Conservation (phyloP, 1,140 invertebrate species). For the Cyphomyrmex costatus region DNA sequence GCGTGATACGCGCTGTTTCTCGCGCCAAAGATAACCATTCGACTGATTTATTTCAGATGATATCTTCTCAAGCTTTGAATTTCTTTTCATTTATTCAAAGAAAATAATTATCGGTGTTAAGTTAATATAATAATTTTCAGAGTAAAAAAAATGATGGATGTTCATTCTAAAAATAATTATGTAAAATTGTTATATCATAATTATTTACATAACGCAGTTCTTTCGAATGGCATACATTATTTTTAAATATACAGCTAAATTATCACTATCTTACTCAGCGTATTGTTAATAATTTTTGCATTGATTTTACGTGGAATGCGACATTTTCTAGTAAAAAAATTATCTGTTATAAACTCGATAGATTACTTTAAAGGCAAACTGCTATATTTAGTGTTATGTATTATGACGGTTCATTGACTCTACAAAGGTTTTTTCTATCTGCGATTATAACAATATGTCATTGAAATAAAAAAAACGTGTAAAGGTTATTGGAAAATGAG, state of each 20-base stretch:
- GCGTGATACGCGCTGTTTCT: constrained; percentile 40
- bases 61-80: background rate
- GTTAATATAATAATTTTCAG: background rate
- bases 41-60: constrained; percentile 23
- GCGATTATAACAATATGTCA: background rate
- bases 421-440: background rate
- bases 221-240: background rate
- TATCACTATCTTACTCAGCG: background rate
- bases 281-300: background rate
- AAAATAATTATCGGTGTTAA: constrained; percentile 20
- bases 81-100: background rate
- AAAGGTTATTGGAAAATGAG: constrained; percentile 27
- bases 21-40: constrained; percentile 27
- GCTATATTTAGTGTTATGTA: background rate
- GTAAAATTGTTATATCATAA: background rate
- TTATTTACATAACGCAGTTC: background rate
- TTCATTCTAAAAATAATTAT: constrained; percentile 16
- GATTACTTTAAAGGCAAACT: background rate
- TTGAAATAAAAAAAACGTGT: constrained; percentile 37
- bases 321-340: constrained; percentile 2
- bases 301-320: background rate
- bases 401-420: background rate
- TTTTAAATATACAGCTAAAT: background rate
- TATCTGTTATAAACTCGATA: background rate
- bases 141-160: background rate